Evolutionary conservation across 2,888 invertebrate genomes (phyloP).

Genomic region (Melolontha melolontha): DNA sequence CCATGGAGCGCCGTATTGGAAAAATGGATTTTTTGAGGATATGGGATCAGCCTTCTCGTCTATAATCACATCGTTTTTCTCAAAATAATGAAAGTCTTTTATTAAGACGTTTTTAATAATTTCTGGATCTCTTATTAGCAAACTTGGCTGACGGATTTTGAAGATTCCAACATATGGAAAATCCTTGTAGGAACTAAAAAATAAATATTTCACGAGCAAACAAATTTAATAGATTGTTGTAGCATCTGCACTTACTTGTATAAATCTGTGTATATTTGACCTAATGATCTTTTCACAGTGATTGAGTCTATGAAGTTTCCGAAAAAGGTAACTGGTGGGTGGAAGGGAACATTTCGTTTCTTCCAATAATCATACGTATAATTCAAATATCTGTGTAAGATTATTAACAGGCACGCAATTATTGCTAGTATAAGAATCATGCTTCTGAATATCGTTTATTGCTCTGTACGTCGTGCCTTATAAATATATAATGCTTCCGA

Average conservation of each 20-base stretch:
- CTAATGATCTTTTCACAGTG: slow-evolving; percentile 51
- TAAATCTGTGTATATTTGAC: slow-evolving; percentile 53
- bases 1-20: slow-evolving; percentile 67
- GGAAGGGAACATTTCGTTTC: slow-evolving; percentile 52
- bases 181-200: slow-evolving; percentile 47
- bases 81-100: slow-evolving; percentile 61
- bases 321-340: slow-evolving; percentile 50
- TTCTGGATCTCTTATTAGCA: slow-evolving; percentile 60
- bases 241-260: slow-evolving; percentile 58
- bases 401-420: background rate
- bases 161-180: slow-evolving; percentile 60
- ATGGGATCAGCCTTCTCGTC: slow-evolving; percentile 66
- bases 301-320: slow-evolving; percentile 55
- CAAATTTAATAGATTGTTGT: too few relatives aligned
- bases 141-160: slow-evolving; percentile 55
- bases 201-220: too few relatives aligned
- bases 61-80: slow-evolving; percentile 60
- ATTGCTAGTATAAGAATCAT: slow-evolving; percentile 24
- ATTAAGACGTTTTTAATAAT: slow-evolving; percentile 58
- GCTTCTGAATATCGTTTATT: background rate
- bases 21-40: slow-evolving; percentile 66
- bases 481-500: too few relatives aligned
- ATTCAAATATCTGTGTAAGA: slow-evolving; percentile 13
- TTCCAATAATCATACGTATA: slow-evolving; percentile 47
- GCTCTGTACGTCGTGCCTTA: too few relatives aligned